Percentiles rank a stretch among this genome's conserved stretches.
phyloP scores from a whole-genome alignment of 2,113 vertebrate genomes.

The Amphilophus citrinellus region DNA sequence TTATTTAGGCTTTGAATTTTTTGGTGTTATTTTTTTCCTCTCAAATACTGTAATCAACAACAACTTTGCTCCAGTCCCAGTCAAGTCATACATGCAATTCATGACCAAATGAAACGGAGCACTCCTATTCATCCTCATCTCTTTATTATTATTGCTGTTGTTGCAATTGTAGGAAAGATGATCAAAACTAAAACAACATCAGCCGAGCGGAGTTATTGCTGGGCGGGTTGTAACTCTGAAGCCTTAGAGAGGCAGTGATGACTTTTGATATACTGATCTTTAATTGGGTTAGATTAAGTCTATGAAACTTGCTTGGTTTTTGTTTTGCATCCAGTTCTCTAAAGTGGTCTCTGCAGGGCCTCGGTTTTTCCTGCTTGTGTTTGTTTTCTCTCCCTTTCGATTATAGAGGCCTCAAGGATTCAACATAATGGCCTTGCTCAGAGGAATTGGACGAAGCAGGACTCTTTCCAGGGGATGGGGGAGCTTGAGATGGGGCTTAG shows the following conservation, averaged over 20 bases:
- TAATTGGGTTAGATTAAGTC: not conserved
- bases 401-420: constrained; percentile 55
- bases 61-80: not conserved
- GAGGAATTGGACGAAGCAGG: constrained; percentile 28
- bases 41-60: not conserved
- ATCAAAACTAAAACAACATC: not conserved
- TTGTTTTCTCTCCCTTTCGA: constrained; percentile 42
- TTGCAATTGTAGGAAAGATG: not conserved
- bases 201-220: not conserved
- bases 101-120: not conserved
- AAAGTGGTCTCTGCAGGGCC: constrained; percentile 46
- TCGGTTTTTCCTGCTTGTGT: constrained; percentile 18
- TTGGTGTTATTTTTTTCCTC: not conserved
- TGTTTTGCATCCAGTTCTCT: constrained; percentile 39
- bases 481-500: constrained; percentile 48
- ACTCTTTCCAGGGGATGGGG: constrained; percentile 24
- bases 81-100: too few relatives aligned
- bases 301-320: constrained; percentile 9
- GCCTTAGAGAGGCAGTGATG: not conserved
- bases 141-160: not conserved
- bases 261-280: constrained; percentile 20
- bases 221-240: constrained; percentile 7
- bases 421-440: constrained; percentile 31
- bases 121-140: not conserved
- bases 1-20: not conserved